These are phyloP conservation scores for Physocephala rufipes DNA, from an alignment of 2,888 invertebrate genomes.

Conservation along the genomic window DNA sequence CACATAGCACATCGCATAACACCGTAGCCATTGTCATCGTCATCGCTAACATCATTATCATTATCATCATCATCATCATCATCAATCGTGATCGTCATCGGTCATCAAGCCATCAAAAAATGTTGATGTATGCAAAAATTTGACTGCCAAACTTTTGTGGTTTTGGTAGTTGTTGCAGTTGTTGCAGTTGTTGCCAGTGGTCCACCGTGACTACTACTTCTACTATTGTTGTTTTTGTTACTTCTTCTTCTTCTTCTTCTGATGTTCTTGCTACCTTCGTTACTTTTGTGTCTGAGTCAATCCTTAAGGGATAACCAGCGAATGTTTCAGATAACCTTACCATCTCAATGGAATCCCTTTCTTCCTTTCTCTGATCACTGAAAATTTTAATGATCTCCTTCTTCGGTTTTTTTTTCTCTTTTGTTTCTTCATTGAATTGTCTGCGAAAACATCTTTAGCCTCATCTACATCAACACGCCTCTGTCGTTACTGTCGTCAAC, in stretches of 20 bases:
- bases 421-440: conserved; percentile 23
- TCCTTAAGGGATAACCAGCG: conserved; percentile 17
- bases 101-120: too few relatives aligned
- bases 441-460: too few relatives aligned
- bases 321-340: neutral
- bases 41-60: conserved; percentile 60
- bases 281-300: conserved; percentile 42
- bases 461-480: neutral
- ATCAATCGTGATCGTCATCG: neutral
- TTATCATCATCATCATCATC: conserved; percentile 48
- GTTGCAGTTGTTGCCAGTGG: conserved; percentile 16
- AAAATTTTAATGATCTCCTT: conserved; percentile 54
- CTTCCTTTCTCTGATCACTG: conserved; percentile 22
- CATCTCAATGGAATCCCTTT: neutral
- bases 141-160: conserved; percentile 44
- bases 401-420: conserved; percentile 35
- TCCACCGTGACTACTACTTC: conserved; percentile 9
- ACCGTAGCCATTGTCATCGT: conserved; percentile 27
- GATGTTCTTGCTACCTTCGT: conserved; percentile 42
- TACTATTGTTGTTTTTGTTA: conserved; percentile 32
- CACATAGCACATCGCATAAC: conserved; percentile 24
- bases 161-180: conserved; percentile 28
- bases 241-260: conserved; percentile 38
- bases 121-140: conserved; percentile 50
- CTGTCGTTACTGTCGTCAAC: too few relatives aligned